Conservation (phyloP, 2,113 vertebrate species). For the Merops nubicus region DNA sequence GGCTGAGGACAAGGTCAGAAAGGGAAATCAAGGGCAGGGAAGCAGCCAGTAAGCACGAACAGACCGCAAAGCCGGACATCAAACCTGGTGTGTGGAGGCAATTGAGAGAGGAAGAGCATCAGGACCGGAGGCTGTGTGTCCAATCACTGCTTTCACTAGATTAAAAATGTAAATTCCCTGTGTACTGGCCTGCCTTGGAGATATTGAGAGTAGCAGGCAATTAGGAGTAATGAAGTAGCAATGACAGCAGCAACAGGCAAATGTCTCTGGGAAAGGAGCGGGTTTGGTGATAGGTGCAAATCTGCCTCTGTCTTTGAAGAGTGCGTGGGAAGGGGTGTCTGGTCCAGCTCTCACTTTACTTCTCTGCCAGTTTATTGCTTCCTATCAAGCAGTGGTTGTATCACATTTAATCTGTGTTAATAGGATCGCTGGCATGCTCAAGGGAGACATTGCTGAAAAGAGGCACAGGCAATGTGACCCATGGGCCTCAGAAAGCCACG, state of each 20-base stretch:
- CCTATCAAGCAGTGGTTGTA: background rate
- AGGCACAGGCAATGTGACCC: background rate
- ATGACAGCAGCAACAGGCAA: background rate
- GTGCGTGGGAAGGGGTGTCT: background rate
- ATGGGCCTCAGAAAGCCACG: background rate
- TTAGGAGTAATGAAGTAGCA: background rate
- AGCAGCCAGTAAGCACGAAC: background rate
- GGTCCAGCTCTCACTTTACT: background rate
- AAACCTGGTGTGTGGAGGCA: background rate
- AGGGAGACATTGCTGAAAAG: background rate
- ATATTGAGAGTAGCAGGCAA: background rate
- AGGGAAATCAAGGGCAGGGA: background rate
- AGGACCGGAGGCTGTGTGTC: background rate
- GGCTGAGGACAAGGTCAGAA: background rate
- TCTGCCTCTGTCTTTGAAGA: background rate
- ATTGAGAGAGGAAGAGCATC: background rate
- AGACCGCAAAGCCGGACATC: background rate
- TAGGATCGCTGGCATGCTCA: background rate
- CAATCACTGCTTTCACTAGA: background rate
- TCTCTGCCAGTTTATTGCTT: background rate
- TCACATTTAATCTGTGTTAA: background rate
- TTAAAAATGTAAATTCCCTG: conserved; percentile 37
- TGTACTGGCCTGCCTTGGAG: background rate
- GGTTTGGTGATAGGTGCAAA: background rate
- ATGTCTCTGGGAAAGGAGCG: background rate